A percentile compares a stretch with the other conserved stretches of the same genome.
phyloP scores from a whole-genome alignment of 2,113 vertebrate genomes.

The Uria aalge region DNA sequence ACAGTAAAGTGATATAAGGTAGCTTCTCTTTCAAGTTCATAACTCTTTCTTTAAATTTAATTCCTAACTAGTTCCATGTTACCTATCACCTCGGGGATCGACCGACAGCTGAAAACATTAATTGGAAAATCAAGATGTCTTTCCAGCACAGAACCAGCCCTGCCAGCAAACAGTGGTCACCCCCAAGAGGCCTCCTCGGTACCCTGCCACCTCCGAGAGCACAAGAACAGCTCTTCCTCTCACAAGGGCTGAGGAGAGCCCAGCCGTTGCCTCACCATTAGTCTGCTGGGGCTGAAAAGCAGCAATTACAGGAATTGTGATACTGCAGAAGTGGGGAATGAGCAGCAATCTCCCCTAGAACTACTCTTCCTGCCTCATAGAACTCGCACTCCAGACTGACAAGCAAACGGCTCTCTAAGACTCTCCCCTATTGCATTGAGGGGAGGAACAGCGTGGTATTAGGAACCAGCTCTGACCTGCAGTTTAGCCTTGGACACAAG shows the following conservation, averaged over 20 bases:
- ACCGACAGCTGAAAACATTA: neutral
- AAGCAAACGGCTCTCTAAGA: neutral
- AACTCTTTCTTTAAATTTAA: neutral
- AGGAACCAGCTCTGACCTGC: neutral
- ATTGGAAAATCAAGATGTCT: neutral
- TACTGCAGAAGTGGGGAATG: neutral
- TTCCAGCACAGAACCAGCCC: neutral
- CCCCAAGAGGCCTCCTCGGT: neutral
- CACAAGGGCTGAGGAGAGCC: neutral
- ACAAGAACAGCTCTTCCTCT: neutral
- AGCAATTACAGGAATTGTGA: fast-evolving
- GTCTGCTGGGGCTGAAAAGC: neutral
- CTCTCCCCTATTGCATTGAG: fast-evolving
- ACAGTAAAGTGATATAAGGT: neutral
- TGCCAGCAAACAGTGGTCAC: neutral
- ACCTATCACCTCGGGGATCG: fast-evolving
- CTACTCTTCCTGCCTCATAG: neutral
- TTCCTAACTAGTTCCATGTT: no score
- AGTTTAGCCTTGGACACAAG: neutral
- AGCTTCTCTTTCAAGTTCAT: neutral
- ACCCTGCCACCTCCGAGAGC: neutral
- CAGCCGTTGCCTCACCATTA: neutral
- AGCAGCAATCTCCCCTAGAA: neutral
- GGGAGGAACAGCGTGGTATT: neutral
- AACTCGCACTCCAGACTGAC: neutral